Evolutionary conservation across 2,797 vertebrate species (phyloP), one percentile per base, ranked within the genome.

Genomic region (Thamnophis elegans): DNA sequence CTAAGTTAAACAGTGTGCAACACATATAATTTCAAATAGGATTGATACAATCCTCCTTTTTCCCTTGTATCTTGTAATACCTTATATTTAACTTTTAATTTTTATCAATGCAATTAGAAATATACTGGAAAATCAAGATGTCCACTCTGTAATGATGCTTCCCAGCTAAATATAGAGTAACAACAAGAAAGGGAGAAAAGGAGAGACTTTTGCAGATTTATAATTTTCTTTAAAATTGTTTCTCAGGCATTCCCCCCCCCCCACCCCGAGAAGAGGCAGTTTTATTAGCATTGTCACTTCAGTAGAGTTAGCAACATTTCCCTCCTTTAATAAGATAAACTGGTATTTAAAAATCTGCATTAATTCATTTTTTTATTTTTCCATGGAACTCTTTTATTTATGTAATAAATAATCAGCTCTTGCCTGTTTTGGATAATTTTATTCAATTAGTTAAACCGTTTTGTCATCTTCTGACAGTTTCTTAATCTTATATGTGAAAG

Each of bases 141-240:
- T 73, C 78, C 32, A 86, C 91, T 9, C 90, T 86, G 32, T 92
- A 90, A 91, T 47, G 55, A 92, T 42, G 87, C 22, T 86, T 94
- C 53, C 0, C 0, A 22, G 87, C 1, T 92, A 91, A n/a, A 65
- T 58, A 87, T 95, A 90, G 82, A 14, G 55, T 89, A 93, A 60
- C 85, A 54, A 10, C 36, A 92, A 11, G 60, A 51, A 20, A 51
- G 25, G n/a, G 88, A 59, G 68, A 90, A 78, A 93, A 53, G 53
- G 42, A 90, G 28, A 62, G 28, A 62, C 11, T 14, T 65, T 18
- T 85, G 91, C 36, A 88, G 92, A 65, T 56, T 14, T n/a, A 53
- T 54, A 9, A 4, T 47, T 68, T 47, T 51, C 20, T 55, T 18
- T 85, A 94, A 95, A 73, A 28, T 10, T 59, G 78, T 56, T 89